These are phyloP conservation scores for Armadillidium nasatum DNA, from an alignment of 1,140 invertebrate genomes.

Conservation along the genomic window DNA sequence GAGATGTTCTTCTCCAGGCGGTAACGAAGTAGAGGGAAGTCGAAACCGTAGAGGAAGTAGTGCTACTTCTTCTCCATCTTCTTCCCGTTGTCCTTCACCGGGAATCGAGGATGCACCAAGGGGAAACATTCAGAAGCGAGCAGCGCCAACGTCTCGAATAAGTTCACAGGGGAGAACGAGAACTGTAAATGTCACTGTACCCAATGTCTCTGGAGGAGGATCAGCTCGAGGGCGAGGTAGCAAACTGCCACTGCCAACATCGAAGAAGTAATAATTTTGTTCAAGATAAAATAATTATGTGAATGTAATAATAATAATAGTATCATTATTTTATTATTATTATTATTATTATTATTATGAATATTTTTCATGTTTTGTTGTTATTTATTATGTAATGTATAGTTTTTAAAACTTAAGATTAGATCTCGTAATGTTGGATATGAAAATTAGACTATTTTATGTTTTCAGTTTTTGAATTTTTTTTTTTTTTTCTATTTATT, in stretches of 20 bases:
- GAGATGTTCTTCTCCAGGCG: background rate
- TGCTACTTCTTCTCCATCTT: background rate
- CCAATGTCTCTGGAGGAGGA: background rate
- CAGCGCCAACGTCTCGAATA: background rate
- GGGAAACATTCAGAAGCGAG: background rate
- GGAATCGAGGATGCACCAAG: background rate
- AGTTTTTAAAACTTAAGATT: too few relatives aligned
- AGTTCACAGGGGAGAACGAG: background rate
- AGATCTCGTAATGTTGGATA: too few relatives aligned
- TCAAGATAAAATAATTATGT: too few relatives aligned
- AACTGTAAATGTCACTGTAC: too few relatives aligned
- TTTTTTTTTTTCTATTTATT: too few relatives aligned
- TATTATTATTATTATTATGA: too few relatives aligned
- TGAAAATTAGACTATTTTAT: too few relatives aligned
- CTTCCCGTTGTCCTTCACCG: background rate
- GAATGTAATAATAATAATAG: too few relatives aligned
- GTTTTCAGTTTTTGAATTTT: too few relatives aligned
- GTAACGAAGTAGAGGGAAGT: background rate
- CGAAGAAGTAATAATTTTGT: constrained; percentile 3
- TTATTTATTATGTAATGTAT: too few relatives aligned
- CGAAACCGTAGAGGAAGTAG: background rate
- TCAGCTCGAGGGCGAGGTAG: background rate
- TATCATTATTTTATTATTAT: too few relatives aligned
- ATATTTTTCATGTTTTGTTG: too few relatives aligned
- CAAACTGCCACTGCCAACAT: background rate